phyloP scores from a whole-genome alignment of 1,140 invertebrate species.

The Chironomus tepperi region DNA sequence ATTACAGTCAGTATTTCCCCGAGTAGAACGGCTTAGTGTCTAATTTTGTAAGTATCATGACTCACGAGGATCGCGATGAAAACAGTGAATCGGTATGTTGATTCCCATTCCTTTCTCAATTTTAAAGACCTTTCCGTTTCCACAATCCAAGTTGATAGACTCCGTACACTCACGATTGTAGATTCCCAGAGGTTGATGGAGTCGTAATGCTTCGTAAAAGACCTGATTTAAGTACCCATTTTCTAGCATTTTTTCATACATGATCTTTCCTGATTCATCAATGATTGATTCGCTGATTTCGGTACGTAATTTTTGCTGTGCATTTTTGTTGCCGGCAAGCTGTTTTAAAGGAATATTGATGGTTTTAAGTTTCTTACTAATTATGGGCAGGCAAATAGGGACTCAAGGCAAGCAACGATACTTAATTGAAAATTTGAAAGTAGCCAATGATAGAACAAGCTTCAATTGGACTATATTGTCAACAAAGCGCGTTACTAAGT shows the following conservation, averaged over 20 bases:
- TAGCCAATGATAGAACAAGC: too few species aligned
- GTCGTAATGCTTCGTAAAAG: slow-evolving; percentile 30
- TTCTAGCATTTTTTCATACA: slow-evolving; percentile 32
- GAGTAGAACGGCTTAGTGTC: too few species aligned
- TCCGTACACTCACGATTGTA: slow-evolving; percentile 25
- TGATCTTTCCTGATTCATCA: slow-evolving; percentile 27
- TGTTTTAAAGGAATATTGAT: background rate
- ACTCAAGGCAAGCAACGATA: too few species aligned
- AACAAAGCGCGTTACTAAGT: too few species aligned
- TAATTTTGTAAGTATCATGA: background rate
- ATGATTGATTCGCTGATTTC: background rate
- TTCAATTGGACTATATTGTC: too few species aligned
- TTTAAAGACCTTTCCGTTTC: slow-evolving; percentile 30
- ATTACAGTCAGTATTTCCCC: too few species aligned
- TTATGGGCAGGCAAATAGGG: too few species aligned
- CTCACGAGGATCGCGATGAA: slow-evolving; percentile 48
- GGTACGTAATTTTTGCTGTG: background rate
- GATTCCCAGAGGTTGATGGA: background rate
- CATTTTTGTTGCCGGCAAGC: background rate
- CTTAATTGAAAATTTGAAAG: too few species aligned
- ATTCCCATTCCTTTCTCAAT: slow-evolving; percentile 39
- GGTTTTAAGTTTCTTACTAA: background rate
- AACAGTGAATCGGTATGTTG: slow-evolving; percentile 42
- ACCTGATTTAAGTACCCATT: slow-evolving; percentile 34
- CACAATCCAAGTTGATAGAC: slow-evolving; percentile 23